Evolutionary conservation across 2,888 invertebrate species (phyloP), one percentile per base, ranked within the genome.

Genomic region (Thymelicus sylvestris): DNA sequence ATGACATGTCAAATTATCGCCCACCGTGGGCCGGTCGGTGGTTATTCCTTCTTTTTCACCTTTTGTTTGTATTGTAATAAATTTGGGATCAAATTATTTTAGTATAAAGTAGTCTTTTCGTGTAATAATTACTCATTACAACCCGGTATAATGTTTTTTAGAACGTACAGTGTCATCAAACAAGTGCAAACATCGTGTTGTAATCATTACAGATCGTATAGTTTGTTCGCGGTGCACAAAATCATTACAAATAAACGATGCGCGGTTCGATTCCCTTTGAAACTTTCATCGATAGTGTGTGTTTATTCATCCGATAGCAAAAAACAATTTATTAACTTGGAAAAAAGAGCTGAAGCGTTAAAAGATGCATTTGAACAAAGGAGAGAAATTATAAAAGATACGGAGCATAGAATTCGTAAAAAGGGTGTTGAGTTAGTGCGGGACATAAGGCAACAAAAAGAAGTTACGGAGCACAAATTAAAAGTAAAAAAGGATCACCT

Each of bases 311-410:
- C 91, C 13, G 89, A 91, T 67, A 80, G 83, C 59, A 93, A 90
- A 74, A 93, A 92, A 79, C 84, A 86, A 67, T 89, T 91, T 66
- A 76, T 91, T 76, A 86, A 87, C 71, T 79, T 91, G 69, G 88
- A 90, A 61, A 94, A 95, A 76, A 94, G 94, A 71, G 81, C 94
- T 1, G 91, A 94, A 76, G 82, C 91, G 13, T 72, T 95, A 0
- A 95, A 95, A 81, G 92, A 94, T 85, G 95, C 90, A 3, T 90
- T 96, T 69, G 94, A 95, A 74, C 94, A 95, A 67, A 96, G 94
- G 77, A 95, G 95, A 74, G 95, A 94, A 74, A 95, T 94, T 80
- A 86, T 96, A 0, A 95, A 94, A 80, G 90, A 93, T 78, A 95
- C 95, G 3, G 95, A 95, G 81, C 88, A 93, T 67, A 91, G 87